These are phyloP conservation scores for Clamator glandarius DNA, from an alignment of 2,797 vertebrate genomes.

Conservation along the genomic window DNA sequence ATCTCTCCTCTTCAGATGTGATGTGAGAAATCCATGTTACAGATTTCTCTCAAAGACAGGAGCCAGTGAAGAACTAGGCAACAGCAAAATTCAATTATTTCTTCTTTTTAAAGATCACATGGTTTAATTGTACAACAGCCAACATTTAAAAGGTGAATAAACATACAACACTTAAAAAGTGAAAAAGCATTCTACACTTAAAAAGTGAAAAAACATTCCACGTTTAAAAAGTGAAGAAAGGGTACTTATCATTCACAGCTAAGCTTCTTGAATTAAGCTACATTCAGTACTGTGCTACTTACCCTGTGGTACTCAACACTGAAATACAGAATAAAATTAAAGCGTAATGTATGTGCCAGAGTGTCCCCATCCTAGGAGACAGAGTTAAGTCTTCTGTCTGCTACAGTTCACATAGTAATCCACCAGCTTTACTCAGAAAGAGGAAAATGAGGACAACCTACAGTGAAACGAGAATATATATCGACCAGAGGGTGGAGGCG, in stretches of 20 bases:
- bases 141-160: neutral
- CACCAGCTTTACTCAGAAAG: neutral
- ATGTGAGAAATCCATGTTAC: neutral
- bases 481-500: slow-evolving; percentile 26
- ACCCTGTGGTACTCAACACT: slow-evolving; percentile 39
- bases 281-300: slow-evolving; percentile 14
- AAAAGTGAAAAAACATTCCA: neutral
- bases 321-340: slow-evolving; percentile 37
- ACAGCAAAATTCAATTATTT: neutral
- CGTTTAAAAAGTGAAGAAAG: neutral
- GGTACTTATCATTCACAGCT: neutral
- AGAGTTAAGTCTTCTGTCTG: neutral
- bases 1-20: neutral
- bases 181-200: neutral
- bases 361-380: slow-evolving; percentile 37
- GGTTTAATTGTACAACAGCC: neutral
- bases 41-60: neutral
- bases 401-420: slow-evolving; percentile 17
- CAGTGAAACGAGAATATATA: neutral
- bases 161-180: neutral
- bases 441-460: neutral
- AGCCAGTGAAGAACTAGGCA: neutral
- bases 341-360: neutral
- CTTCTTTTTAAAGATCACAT: neutral
- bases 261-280: neutral